Conservation (phyloP, 1,140 invertebrate species). For the Zaprionus davidi region DNA sequence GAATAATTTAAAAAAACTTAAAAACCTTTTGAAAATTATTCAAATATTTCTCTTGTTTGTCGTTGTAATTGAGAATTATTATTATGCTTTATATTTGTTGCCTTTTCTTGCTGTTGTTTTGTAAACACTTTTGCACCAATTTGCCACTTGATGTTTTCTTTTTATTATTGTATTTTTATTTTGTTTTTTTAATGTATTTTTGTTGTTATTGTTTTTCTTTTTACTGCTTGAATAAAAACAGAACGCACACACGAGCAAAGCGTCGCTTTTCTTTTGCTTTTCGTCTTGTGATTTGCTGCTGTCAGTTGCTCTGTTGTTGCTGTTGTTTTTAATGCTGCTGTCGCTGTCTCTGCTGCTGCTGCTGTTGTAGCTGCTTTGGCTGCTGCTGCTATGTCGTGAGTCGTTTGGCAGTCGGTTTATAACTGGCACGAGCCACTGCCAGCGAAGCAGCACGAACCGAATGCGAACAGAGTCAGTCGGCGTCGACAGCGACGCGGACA, state of each 20-base stretch:
- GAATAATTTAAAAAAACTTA: neutral
- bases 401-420: constrained; percentile 80
- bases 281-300: constrained; percentile 51
- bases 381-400: constrained; percentile 66
- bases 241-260: constrained; percentile 43
- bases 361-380: constrained; percentile 41
- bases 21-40: neutral
- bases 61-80: constrained; percentile 9
- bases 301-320: constrained; percentile 43
- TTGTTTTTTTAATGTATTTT: constrained; percentile 23
- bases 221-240: constrained; percentile 47
- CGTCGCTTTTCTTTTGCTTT: constrained; percentile 71
- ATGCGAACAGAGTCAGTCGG: constrained; percentile 34
- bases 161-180: constrained; percentile 33
- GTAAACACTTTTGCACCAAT: constrained; percentile 41
- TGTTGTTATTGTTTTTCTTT: constrained; percentile 36
- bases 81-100: constrained; percentile 27
- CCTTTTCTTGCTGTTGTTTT: constrained; percentile 22
- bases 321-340: constrained; percentile 48
- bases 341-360: constrained; percentile 46
- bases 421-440: constrained; percentile 79
- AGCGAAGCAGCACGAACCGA: constrained; percentile 78
- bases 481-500: constrained; percentile 58
- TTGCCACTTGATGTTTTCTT: constrained; percentile 23
- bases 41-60: constrained; percentile 1